Conservation (phyloP, 2,113 vertebrate genomes). For the Jacana jacana region DNA sequence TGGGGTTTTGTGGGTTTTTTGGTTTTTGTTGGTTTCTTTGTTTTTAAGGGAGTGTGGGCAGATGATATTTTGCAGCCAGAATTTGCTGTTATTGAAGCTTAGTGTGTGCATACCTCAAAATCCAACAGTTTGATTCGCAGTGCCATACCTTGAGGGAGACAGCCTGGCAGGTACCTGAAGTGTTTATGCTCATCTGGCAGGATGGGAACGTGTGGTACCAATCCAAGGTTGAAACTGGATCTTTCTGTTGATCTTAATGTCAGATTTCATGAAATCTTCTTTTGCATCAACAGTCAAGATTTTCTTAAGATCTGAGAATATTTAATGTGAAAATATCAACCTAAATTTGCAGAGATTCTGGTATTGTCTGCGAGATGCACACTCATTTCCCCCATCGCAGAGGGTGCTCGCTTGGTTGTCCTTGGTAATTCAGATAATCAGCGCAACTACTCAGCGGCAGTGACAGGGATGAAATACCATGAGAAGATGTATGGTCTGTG, state of each 20-base stretch:
- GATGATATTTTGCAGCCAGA: neutral
- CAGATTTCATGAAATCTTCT: neutral
- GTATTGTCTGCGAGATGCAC: neutral
- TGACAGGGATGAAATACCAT: neutral
- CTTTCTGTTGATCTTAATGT: neutral
- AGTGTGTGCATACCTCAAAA: neutral
- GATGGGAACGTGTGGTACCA: neutral
- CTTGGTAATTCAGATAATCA: neutral
- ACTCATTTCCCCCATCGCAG: neutral
- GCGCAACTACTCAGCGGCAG: neutral
- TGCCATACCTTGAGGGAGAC: neutral
- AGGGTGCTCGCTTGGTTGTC: neutral
- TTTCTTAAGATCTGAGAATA: neutral
- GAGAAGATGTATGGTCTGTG: neutral
- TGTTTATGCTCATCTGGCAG: neutral
- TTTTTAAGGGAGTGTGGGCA: neutral
- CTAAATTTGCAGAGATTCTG: neutral
- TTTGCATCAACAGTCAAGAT: neutral
- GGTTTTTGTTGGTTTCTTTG: neutral
- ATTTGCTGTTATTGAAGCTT: neutral
- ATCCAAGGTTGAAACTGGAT: neutral
- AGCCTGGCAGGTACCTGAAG: neutral
- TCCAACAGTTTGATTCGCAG: neutral
- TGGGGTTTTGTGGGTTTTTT: neutral
- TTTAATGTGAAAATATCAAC: neutral